A percentile compares a stretch with the other conserved stretches of the same genome.
Conservation (phyloP, 2,113 vertebrate genomes). For the Anhinga anhinga region DNA sequence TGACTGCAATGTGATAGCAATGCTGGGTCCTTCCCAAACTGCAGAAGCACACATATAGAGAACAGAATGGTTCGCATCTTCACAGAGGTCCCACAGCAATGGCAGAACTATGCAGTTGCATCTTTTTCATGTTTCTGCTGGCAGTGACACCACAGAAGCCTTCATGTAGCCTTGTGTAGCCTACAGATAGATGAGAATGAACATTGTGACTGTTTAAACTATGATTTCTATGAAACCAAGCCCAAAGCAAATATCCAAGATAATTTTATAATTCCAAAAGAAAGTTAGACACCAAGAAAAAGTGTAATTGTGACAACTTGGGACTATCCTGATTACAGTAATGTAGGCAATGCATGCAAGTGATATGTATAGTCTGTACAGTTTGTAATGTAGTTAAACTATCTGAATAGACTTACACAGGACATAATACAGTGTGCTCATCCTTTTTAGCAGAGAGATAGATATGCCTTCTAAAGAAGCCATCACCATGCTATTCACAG, state of each 20-base stretch:
- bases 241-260: not conserved
- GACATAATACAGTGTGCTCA: not conserved
- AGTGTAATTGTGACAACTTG: not conserved
- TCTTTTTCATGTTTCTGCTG: not conserved
- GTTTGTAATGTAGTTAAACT: not conserved
- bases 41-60: not conserved
- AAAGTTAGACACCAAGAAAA: not conserved
- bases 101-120: not conserved
- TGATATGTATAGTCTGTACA: not conserved
- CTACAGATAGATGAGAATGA: not conserved
- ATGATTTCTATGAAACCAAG: not conserved
- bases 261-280: not conserved
- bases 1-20: not conserved
- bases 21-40: not conserved
- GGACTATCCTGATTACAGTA: not conserved
- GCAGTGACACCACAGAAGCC: not conserved
- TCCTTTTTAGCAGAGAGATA: not conserved
- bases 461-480: not conserved
- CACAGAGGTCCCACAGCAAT: not conserved
- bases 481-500: not conserved
- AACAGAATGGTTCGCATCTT: not conserved
- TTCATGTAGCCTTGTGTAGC: not conserved
- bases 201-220: not conserved
- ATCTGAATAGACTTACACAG: not conserved
- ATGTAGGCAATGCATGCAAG: not conserved